Conservation (phyloP, 2,888 invertebrate genomes). For the Lochmaea capreae region DNA sequence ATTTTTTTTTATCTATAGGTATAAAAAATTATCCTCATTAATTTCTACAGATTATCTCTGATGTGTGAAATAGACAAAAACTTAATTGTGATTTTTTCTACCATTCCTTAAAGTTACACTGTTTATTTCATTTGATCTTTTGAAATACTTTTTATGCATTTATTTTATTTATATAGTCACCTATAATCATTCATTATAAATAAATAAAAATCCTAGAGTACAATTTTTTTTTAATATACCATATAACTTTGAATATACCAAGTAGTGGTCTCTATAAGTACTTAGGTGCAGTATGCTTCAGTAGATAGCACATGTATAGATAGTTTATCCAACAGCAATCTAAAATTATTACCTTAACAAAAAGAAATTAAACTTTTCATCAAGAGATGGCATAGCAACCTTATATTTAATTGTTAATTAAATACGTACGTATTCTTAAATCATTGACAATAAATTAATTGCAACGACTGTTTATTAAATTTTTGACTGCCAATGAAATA, state of each 20-base stretch:
- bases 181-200: background rate
- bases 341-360: background rate
- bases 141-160: background rate
- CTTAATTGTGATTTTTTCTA: background rate
- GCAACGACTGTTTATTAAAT: too few relatives aligned
- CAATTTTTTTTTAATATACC: too few relatives aligned
- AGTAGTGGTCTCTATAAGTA: constrained; percentile 1
- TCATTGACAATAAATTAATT: too few relatives aligned
- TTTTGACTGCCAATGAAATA: too few relatives aligned
- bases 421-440: too few relatives aligned
- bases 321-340: background rate
- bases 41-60: too few relatives aligned
- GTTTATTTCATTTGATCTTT: background rate
- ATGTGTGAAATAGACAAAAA: background rate
- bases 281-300: background rate
- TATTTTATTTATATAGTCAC: background rate
- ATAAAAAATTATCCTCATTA: too few relatives aligned
- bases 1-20: too few relatives aligned
- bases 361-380: too few relatives aligned
- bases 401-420: too few relatives aligned
- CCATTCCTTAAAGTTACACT: background rate
- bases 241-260: background rate
- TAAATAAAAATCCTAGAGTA: background rate
- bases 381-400: too few relatives aligned
- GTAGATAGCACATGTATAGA: background rate